Percentiles rank a stretch among this genome's conserved stretches.
phyloP scores from a whole-genome alignment of 2,113 vertebrate genomes.

The Channa maculata region DNA sequence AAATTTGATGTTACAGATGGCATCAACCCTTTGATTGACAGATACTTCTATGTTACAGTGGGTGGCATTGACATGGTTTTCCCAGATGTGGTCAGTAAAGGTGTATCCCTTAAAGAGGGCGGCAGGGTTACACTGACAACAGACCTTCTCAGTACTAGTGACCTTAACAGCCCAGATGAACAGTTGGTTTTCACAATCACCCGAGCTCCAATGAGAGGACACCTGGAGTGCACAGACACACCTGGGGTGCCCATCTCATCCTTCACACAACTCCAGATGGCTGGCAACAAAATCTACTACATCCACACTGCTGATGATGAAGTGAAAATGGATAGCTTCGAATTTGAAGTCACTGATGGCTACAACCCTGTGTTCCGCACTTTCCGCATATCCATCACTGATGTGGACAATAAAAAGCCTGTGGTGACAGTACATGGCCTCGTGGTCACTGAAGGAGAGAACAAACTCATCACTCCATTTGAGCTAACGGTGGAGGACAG shows the following conservation, averaged over 20 bases:
- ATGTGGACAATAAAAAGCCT: conserved; percentile 97
- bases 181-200: conserved; percentile 95
- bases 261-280: conserved; percentile 95
- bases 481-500: conserved; percentile 93
- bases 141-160: conserved; percentile 95
- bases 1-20: conserved; percentile 98
- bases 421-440: conserved; percentile 90
- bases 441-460: conserved; percentile 88
- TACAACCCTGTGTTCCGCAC: conserved; percentile 95
- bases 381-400: conserved; percentile 93
- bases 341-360: conserved; percentile 96
- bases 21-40: conserved; percentile 92
- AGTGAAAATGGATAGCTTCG: conserved; percentile 96
- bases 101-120: conserved; percentile 94
- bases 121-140: conserved; percentile 93
- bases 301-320: conserved; percentile 95
- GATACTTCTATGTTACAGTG: conserved; percentile 94
- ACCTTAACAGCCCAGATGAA: conserved; percentile 96
- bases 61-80: conserved; percentile 92
- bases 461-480: conserved; percentile 95
- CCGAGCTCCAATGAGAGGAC: conserved; percentile 90
- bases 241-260: conserved; percentile 88
- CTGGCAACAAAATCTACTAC: conserved; percentile 95
- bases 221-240: conserved; percentile 92
- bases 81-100: conserved; percentile 94